Conservation (phyloP, 2,113 vertebrate species). For the Heptranchias perlo region DNA sequence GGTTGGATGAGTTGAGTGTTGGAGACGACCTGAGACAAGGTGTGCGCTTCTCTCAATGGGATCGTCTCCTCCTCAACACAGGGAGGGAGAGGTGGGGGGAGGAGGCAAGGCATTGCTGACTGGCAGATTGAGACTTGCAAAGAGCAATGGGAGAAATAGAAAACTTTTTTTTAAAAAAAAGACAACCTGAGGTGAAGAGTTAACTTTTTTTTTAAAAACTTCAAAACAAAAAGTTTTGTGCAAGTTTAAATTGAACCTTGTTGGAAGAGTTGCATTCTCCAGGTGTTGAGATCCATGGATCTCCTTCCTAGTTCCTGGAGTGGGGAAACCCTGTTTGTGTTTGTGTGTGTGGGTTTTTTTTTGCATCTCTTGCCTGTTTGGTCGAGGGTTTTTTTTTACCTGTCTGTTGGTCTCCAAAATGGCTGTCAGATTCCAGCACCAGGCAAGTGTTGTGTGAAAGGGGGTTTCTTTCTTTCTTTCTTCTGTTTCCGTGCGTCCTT, state of each 20-base stretch:
- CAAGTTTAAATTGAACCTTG: neutral
- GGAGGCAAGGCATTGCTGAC: neutral
- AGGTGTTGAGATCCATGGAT: neutral
- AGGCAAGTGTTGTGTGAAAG: conserved; percentile 39
- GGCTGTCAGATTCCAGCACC: conserved; percentile 44
- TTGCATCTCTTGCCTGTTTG: no score
- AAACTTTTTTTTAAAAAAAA: neutral
- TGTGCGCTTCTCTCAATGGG: no score
- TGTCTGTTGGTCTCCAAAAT: conserved; percentile 39
- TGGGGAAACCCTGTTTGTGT: neutral
- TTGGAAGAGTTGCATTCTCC: neutral
- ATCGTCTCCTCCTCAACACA: no score
- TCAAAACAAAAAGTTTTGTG: neutral
- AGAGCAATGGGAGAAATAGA: no score
- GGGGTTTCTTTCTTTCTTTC: neutral
- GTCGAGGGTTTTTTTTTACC: neutral
- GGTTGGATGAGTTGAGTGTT: no score
- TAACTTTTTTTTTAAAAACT: neutral
- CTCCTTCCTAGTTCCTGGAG: conserved; percentile 1
- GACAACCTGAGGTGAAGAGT: neutral
- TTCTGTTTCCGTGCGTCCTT: neutral
- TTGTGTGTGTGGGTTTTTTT: no score
- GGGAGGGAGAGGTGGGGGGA: no score
- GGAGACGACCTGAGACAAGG: no score
- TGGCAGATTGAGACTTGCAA: neutral